A percentile compares a stretch with the other conserved stretches of the same genome.
phyloP scores from a whole-genome alignment of 2,113 vertebrate genomes.

The Aspiorhynchus laticeps region DNA sequence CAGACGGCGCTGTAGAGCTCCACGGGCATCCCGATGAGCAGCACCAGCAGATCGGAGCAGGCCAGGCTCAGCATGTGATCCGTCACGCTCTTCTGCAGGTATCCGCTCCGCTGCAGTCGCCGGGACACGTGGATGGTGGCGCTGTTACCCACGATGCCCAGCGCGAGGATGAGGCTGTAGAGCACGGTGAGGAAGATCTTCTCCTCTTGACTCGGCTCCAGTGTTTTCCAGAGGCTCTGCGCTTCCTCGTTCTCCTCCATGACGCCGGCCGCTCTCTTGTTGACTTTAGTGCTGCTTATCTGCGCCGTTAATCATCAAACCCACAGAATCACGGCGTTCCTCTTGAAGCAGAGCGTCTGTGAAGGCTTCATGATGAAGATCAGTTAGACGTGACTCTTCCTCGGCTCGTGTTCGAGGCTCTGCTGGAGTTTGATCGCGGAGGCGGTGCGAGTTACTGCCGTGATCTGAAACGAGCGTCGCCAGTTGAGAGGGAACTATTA shows the following conservation, averaged over 20 bases:
- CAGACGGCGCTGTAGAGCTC: constrained; percentile 91
- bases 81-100: constrained; percentile 91
- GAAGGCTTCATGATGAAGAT: not conserved
- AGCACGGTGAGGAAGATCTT: constrained; percentile 83
- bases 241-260: constrained; percentile 59
- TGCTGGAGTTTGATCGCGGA: not conserved
- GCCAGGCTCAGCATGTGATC: constrained; percentile 95
- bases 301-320: constrained; percentile 45
- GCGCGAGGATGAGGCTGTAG: constrained; percentile 81
- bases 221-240: constrained; percentile 71
- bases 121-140: constrained; percentile 85
- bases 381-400: not conserved
- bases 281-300: constrained; percentile 57
- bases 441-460: not conserved
- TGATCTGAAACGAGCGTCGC: constrained; percentile 11
- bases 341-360: not conserved
- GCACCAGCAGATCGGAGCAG: constrained; percentile 90
- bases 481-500: constrained; percentile 3
- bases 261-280: constrained; percentile 37
- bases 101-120: constrained; percentile 85
- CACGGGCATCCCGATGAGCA: constrained; percentile 91
- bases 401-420: not conserved
- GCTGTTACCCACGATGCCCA: constrained; percentile 89
- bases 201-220: constrained; percentile 79
- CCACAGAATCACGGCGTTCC: not conserved